Evolutionary conservation across 2,113 vertebrate genomes (phyloP).

Genomic region (Megaceryle torquata): DNA sequence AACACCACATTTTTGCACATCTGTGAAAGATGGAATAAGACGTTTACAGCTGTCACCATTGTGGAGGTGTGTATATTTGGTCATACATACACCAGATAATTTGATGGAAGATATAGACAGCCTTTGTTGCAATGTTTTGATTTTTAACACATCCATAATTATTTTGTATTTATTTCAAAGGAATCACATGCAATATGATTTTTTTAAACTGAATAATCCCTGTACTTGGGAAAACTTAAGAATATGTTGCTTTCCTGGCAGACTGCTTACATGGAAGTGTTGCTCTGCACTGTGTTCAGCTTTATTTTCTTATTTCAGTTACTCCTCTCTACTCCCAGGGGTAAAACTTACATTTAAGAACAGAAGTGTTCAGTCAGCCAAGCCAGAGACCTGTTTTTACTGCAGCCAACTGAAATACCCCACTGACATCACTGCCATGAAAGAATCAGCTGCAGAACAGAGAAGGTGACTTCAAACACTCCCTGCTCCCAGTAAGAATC

Average conservation of each 20-base stretch:
- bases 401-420: neutral
- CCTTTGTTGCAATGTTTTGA: neutral
- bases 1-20: slow-evolving; percentile 32
- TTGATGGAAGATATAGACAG: neutral
- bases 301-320: neutral
- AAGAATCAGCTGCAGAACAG: neutral
- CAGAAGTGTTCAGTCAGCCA: neutral
- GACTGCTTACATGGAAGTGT: neutral
- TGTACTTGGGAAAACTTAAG: neutral
- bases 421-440: fast-evolving
- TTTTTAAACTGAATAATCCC: neutral
- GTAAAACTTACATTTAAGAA: neutral
- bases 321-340: neutral
- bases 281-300: neutral
- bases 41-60: neutral
- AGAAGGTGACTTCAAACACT: neutral
- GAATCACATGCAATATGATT: neutral
- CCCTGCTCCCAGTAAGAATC: fast-evolving
- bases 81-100: neutral
- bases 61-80: neutral
- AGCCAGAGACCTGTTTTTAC: neutral
- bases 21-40: slow-evolving; percentile 3
- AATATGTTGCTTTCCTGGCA: neutral
- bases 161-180: neutral
- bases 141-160: neutral